A percentile compares a stretch with the other conserved stretches of the same genome.
Evolutionary conservation across 1,140 invertebrate species (phyloP).

Genomic region (Pseudomyrmex cubaensis): DNA sequence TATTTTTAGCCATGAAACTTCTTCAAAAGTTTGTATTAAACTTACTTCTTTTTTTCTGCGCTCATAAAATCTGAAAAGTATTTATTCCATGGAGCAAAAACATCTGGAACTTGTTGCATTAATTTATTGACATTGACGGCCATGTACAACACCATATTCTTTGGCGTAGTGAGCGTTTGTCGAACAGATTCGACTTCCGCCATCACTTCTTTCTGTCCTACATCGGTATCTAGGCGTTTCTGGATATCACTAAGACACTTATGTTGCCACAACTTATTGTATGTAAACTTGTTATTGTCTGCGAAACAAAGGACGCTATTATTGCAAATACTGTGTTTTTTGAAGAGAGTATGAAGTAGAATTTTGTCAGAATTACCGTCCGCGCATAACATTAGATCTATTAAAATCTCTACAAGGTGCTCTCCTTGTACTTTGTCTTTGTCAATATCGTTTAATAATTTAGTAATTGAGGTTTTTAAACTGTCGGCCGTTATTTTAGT

Average conservation of each 20-base stretch:
- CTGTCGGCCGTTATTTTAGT: conserved; percentile 90
- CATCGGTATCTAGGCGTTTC: conserved; percentile 86
- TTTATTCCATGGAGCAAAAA: conserved; percentile 78
- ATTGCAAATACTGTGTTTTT: not conserved
- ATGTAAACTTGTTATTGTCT: conserved; percentile 91
- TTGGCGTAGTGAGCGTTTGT: conserved; percentile 86
- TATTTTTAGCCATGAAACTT: too few species aligned
- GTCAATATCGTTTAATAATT: conserved; percentile 91
- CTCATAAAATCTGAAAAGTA: conserved; percentile 73
- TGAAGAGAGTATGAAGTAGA: not conserved
- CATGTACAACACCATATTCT: conserved; percentile 89
- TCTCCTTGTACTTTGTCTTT: conserved; percentile 89
- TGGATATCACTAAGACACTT: conserved; percentile 90
- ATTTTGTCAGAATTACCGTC: conserved; percentile 84
- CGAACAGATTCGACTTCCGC: conserved; percentile 87
- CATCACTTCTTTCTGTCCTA: conserved; percentile 86
- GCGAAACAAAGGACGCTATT: conserved; percentile 16
- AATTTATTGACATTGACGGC: too few species aligned
- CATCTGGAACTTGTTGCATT: conserved; percentile 81
- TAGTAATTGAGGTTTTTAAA: conserved; percentile 90
- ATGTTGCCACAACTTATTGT: conserved; percentile 90
- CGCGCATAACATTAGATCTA: conserved; percentile 87
- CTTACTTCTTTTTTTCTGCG: conserved; percentile 78
- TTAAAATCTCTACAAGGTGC: conserved; percentile 86
- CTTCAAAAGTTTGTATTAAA: not conserved